Evolutionary conservation across 2,888 invertebrate genomes (phyloP).

Genomic region (Synanthedon vespiformis): DNA sequence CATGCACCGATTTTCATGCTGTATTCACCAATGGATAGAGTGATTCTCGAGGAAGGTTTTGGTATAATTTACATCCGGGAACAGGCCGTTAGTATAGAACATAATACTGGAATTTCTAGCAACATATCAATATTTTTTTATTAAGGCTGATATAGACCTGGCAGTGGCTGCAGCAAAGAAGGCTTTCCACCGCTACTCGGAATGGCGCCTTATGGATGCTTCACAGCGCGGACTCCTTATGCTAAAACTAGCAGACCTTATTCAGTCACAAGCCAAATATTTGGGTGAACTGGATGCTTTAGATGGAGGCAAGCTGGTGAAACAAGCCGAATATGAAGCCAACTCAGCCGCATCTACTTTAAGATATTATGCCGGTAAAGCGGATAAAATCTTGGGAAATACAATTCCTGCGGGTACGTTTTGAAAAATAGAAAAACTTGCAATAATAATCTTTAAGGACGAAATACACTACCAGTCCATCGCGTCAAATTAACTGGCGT

Average conservation of each 20-base stretch:
- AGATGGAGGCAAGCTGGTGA: constrained; percentile 92
- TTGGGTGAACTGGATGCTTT: constrained; percentile 89
- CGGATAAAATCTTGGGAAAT: constrained; percentile 85
- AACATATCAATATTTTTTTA: neutral
- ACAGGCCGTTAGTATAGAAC: too few relatives aligned
- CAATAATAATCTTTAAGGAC: too few relatives aligned
- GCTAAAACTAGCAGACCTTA: constrained; percentile 78
- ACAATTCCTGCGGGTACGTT: constrained; percentile 74
- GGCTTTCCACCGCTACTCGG: constrained; percentile 79
- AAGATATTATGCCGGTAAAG: constrained; percentile 91
- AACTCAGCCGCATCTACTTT: constrained; percentile 70
- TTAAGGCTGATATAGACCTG: constrained; percentile 78
- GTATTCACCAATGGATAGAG: too few relatives aligned
- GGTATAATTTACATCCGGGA: too few relatives aligned
- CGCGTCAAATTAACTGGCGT: too few relatives aligned
- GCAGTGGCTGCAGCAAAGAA: constrained; percentile 85
- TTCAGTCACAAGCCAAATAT: constrained; percentile 78
- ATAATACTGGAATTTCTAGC: too few relatives aligned
- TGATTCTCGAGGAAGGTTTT: too few relatives aligned
- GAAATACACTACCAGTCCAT: too few relatives aligned
- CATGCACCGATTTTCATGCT: too few relatives aligned
- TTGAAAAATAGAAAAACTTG: neutral
- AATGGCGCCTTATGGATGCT: constrained; percentile 85
- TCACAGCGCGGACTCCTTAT: constrained; percentile 81
- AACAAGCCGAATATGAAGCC: constrained; percentile 75